Base-by-base conservation (phyloP, 2,888 invertebrate species). In the Ypsolopha sequella region DNA sequence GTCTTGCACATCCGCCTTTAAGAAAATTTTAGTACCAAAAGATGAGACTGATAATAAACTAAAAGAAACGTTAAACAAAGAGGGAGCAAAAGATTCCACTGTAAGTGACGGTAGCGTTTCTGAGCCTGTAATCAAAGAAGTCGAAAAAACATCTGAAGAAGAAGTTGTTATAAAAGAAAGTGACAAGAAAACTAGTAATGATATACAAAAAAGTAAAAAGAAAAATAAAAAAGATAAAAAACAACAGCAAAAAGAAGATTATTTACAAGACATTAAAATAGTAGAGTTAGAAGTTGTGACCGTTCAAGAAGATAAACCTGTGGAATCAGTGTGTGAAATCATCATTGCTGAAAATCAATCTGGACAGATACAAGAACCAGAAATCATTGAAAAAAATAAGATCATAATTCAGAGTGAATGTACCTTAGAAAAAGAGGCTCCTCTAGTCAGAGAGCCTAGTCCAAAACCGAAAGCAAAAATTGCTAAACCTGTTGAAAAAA, bases 401-500 rank as follows among this genome's bases (percentile, higher is more conserved):
- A 24, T 14, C 14, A 44, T 11, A 53, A 47, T 36, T 41, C 46
- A 11, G 11, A 48, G 11, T 46, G 34, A 39, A n/a, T 10, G 10
- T 39, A n/a, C n/a, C 39, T 9, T n/a, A 39, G 39, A n/a, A 9
- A 39, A 39, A 39, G 39, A 39, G 1, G 39, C 9, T 9, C 10
- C 6, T 10, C 2, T 2, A 2, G 10, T 6, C 7, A 35, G 34
- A 39, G 41, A 39, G 9, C 6, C 39, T 9, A 62, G 56, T 54
- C 59, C 59, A 2, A 76, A 72, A 60, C 58, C 64, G 10, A 79
- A 77, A 65, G 72, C 78, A 14, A 76, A 69, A 69, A 76, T 80
- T 14, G 75, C 68, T 8, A 80, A 82, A 59, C 77, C 81, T 6
- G 78, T 80, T 2, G 76, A 80, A 53, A 80, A 76, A 53, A 82